Evolutionary conservation across 2,888 invertebrate genomes (phyloP).

Genomic region (Charanyca ferruginea): DNA sequence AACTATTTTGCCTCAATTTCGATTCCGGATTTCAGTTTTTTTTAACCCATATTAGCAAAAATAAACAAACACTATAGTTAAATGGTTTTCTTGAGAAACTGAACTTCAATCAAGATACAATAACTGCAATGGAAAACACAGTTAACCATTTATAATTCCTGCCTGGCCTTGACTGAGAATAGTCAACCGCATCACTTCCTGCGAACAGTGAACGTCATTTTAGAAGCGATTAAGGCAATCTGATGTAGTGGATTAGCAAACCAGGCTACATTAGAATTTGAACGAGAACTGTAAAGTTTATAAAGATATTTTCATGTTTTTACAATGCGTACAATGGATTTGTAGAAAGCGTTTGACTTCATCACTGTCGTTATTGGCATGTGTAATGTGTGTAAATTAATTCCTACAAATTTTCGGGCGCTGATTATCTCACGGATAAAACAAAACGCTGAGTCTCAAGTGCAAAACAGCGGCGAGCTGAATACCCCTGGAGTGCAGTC

Average conservation of each 20-base stretch:
- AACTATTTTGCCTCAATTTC: constrained; percentile 33
- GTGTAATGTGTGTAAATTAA: background rate
- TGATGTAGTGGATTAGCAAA: constrained; percentile 33
- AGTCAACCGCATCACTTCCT: constrained; percentile 52
- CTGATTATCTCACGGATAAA: background rate
- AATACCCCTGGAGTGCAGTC: background rate
- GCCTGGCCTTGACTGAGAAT: constrained; percentile 51
- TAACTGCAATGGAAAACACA: constrained; percentile 46
- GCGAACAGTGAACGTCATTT: constrained; percentile 44
- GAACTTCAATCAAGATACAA: constrained; percentile 21
- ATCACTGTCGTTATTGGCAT: too few species aligned
- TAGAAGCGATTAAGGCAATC: constrained; percentile 45
- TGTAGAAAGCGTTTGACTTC: background rate
- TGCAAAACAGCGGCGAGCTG: background rate
- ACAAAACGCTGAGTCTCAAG: too few species aligned
- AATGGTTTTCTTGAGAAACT: background rate
- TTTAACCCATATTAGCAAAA: background rate
- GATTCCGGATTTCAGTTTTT: constrained; percentile 13
- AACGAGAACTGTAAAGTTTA: background rate
- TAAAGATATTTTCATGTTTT: background rate
- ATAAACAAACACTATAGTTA: constrained; percentile 9
- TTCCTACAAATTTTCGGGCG: background rate
- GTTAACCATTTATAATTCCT: constrained; percentile 37
- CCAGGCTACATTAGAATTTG: constrained; percentile 19
- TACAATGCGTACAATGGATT: background rate